These are phyloP conservation scores for Falcaria lacertinaria DNA, from an alignment of 2,888 invertebrate genomes.

Conservation along the genomic window DNA sequence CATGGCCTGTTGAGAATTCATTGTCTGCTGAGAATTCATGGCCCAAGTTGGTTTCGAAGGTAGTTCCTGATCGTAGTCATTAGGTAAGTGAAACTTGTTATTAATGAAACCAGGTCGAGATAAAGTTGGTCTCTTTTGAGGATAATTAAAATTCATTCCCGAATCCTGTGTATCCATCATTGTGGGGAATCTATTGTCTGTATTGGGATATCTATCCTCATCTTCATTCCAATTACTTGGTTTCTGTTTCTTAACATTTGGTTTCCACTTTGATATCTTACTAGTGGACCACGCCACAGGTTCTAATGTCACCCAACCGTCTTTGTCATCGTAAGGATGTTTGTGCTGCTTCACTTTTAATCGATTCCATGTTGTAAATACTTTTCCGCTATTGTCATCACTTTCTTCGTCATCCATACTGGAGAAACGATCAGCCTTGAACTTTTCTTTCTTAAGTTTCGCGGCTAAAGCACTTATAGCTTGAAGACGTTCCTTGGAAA, in stretches of 20 bases:
- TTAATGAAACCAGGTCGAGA: constrained; percentile 61
- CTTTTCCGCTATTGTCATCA: constrained; percentile 48
- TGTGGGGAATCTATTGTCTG: constrained; percentile 22
- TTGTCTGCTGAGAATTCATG: constrained; percentile 46
- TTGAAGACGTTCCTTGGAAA: constrained; percentile 62
- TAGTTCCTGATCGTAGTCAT: constrained; percentile 57
- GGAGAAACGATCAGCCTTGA: constrained; percentile 39
- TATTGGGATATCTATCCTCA: constrained; percentile 43
- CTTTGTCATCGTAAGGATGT: constrained; percentile 83
- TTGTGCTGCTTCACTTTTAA: constrained; percentile 77
- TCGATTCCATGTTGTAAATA: constrained; percentile 72
- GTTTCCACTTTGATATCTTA: constrained; percentile 90
- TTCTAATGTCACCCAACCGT: constrained; percentile 88
- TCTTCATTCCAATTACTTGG: constrained; percentile 66
- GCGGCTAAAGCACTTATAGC: constrained; percentile 67
- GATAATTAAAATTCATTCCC: constrained; percentile 38
- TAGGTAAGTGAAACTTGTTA: constrained; percentile 54
- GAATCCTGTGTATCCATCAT: constrained; percentile 31
- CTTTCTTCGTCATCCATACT: constrained; percentile 32
- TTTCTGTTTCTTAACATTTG: constrained; percentile 78
- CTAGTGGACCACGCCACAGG: constrained; percentile 89
- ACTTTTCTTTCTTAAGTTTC: constrained; percentile 69
- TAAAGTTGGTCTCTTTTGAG: constrained; percentile 54
- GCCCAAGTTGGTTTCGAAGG: constrained; percentile 66
- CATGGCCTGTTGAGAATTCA: constrained; percentile 45